Evolutionary conservation across 2,797 vertebrate genomes (phyloP), one percentile per base, ranked within the genome.

Genomic region (Falco novaeseelandiae): DNA sequence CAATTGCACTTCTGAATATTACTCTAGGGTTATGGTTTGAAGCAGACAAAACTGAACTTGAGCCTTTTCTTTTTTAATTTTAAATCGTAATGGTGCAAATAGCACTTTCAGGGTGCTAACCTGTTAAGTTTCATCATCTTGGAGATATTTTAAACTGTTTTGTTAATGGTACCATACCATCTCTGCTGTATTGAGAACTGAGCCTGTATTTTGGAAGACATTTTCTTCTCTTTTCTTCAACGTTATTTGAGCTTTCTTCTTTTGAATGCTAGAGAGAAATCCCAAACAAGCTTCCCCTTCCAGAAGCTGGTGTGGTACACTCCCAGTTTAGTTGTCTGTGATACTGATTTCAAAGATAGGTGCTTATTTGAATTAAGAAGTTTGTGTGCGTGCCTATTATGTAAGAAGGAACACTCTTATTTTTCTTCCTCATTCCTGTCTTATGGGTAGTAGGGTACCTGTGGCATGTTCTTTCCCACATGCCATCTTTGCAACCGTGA

Each of bases 371-470:
- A 86, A 78, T 74, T 78, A 61, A 77, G 36, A 48, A 94, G 65
- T 72, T 67, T 83, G n/a, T 63, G 5, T 71, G 12, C 40, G 9
- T 44, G 15, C 11, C 7, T 54, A 49, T 88, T 86, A 61, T 91
- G 54, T 36, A 85, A 69, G 83, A 87, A 62, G 29, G n/a, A 87
- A 12, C 26, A 14, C 14, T 46, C 6, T n/a, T n/a, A 32, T 44
- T 95, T 87, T 93, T 51, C 30, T 93, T 96, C 90, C 74, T 92
- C 48, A 18, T 96, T 93, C 84, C 52, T 80, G 9, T 79, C 4
- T 34, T 18, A 17, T 0, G 30, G 69, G 34, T 54, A 42, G 49
- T 58, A 77, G 51, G 18, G 55, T 86, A 86, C 26, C n/a, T 83
- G 61, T 46, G 57, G 32, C n/a, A 14, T 44, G 19, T 72, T 93